Evolutionary conservation across 2,113 vertebrate species (phyloP).

Genomic region (Malurus elegans): DNA sequence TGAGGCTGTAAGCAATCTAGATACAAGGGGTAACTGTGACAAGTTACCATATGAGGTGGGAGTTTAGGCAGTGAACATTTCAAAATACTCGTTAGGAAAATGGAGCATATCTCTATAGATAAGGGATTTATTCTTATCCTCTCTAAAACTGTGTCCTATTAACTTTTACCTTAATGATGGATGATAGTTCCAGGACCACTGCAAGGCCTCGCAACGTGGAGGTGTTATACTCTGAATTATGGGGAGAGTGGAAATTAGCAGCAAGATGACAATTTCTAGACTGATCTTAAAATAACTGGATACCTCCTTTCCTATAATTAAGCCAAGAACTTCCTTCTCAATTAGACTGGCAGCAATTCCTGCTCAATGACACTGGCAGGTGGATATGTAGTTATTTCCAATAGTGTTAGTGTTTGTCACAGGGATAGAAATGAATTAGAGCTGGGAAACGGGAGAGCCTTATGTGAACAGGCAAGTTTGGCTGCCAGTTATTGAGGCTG

Average conservation of each 20-base stretch:
- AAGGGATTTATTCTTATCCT: neutral
- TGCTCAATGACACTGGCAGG: slow-evolving; percentile 9
- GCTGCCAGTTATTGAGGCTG: slow-evolving; percentile 8
- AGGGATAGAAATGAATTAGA: neutral
- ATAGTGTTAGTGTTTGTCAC: neutral
- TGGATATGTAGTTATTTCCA: slow-evolving; percentile 20
- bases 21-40: neutral
- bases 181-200: neutral
- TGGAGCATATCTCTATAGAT: neutral
- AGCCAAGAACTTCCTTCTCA: slow-evolving; percentile 13
- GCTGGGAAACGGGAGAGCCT: neutral
- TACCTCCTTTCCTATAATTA: slow-evolving; percentile 19
- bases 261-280: neutral
- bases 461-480: neutral
- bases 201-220: neutral
- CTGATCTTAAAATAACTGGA: slow-evolving; percentile 22
- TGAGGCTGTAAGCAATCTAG: neutral
- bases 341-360: slow-evolving; percentile 10
- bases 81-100: neutral
- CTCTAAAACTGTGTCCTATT: neutral
- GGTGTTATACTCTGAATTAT: neutral
- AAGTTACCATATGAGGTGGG: neutral
- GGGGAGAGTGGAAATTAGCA: neutral
- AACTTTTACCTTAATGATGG: neutral
- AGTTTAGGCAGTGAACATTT: neutral